A percentile compares a stretch with the other conserved stretches of the same genome.
Conservation (phyloP, 2,797 vertebrate species). For the Lepilemur ruficaudatus region DNA sequence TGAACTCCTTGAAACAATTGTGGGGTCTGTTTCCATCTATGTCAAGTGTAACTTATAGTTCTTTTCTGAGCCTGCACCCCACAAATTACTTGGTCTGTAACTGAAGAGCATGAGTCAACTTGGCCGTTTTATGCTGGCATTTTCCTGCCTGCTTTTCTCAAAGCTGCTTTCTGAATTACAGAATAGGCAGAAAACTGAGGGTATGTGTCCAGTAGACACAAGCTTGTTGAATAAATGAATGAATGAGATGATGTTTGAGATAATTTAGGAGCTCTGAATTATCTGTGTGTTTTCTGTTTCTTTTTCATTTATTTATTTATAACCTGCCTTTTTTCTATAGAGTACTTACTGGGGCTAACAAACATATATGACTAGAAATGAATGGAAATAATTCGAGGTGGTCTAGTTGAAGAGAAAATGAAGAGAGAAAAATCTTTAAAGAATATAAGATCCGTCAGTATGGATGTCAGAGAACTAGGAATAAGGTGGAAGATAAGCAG, state of each 20-base stretch:
- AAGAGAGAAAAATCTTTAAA: constrained; percentile 43
- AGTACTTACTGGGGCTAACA: background rate
- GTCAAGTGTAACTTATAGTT: constrained; percentile 26
- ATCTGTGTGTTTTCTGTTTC: constrained; percentile 32
- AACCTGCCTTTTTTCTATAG: constrained; percentile 29
- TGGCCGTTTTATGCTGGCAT: constrained; percentile 50
- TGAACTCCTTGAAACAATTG: constrained; percentile 1
- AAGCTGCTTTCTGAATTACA: constrained; percentile 49
- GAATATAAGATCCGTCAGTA: background rate
- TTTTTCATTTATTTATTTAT: constrained; percentile 41
- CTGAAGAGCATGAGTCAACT: constrained; percentile 40
- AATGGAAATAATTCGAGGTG: constrained; percentile 33
- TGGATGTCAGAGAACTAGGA: constrained; percentile 26
- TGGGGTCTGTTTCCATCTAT: background rate
- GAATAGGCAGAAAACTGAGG: constrained; percentile 23
- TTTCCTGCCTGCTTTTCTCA: constrained; percentile 61
- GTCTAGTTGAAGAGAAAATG: background rate
- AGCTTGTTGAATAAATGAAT: constrained; percentile 40
- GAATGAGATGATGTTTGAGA: background rate
- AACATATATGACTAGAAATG: background rate
- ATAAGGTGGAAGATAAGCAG: background rate
- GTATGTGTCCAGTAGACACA: constrained; percentile 24
- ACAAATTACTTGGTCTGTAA: constrained; percentile 47
- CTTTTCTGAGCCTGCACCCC: constrained; percentile 37
- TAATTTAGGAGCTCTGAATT: constrained; percentile 34